Evolutionary conservation across 2,888 invertebrate genomes (phyloP).

Genomic region (Drosophila kanekoi): DNA sequence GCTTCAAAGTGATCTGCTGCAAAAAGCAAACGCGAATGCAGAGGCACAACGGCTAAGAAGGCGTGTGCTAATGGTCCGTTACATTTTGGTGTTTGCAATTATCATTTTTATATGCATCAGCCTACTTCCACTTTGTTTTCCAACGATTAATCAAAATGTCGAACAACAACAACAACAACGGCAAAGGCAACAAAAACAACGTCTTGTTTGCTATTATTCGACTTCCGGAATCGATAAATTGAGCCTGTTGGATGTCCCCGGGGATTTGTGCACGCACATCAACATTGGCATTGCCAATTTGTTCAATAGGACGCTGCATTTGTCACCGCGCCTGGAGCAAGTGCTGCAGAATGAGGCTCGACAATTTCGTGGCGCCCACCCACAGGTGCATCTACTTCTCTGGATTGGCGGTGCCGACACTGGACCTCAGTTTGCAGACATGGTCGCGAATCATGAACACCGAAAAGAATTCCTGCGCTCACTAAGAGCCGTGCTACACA

Average conservation of each 20-base stretch:
- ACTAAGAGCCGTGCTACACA: slow-evolving; percentile 84
- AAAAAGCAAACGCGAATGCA: neutral
- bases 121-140: slow-evolving; percentile 33
- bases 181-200: slow-evolving; percentile 26
- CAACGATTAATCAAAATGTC: neutral
- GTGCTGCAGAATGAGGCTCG: slow-evolving; percentile 76
- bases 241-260: slow-evolving; percentile 87
- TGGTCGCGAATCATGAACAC: slow-evolving; percentile 90
- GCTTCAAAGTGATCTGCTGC: slow-evolving; percentile 2
- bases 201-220: slow-evolving; percentile 55
- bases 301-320: slow-evolving; percentile 87
- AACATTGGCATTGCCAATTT: slow-evolving; percentile 91
- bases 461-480: slow-evolving; percentile 88
- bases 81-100: slow-evolving; percentile 10
- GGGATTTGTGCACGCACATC: slow-evolving; percentile 92
- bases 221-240: slow-evolving; percentile 74
- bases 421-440: slow-evolving; percentile 89
- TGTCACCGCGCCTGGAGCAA: slow-evolving; percentile 85
- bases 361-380: slow-evolving; percentile 87
- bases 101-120: slow-evolving; percentile 11
- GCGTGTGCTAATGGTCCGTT: slow-evolving; percentile 1
- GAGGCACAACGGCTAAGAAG: neutral
- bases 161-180: slow-evolving; percentile 8
- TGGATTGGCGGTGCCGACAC: slow-evolving; percentile 88
- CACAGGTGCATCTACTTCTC: slow-evolving; percentile 90